Base-by-base conservation (phyloP, 2,797 vertebrate species). In the Melanotaenia nigrans region DNA sequence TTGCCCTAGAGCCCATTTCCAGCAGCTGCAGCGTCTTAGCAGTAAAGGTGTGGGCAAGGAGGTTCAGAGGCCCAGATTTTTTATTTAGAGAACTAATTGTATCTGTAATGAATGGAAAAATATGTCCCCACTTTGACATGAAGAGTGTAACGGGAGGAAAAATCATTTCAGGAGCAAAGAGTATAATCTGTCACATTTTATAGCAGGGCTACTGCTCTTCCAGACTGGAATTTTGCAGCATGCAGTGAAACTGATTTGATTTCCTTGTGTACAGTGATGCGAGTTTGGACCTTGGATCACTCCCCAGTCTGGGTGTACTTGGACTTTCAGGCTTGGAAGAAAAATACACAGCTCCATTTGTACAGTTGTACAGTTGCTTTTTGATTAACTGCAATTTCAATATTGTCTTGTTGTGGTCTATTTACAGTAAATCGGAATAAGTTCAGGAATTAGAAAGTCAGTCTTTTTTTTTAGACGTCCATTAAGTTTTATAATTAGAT, bases 111-210 rank as follows among this genome's bases (percentile, higher is more conserved):
- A 88, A 81, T 85, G 88, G 87, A 90, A 92, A 92, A 90, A 86
- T 77, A 58, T 78, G 80, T 87, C 85, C 82, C 74, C 0, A 14
- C 63, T 77, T 79, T 85, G 77, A 90, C 79, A 81, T 63, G 56
- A 85, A 71, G 65, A 81, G 62, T 56, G 73, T 54, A 83, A 75
- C 3, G 53, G 78, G 68, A 87, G 88, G 86, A 89, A 91, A 91
- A 91, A 76, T 79, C 73, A 85, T 89, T 88, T 84, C 74, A 77
- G 85, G 77, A 85, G 85, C 86, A 79, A 73, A 69, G 69, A 89
- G 75, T 82, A 79, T 84, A 85, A 92, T 86, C 78, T 75, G 81
- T 91, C 86, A 85, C 88, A 88, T 91, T 92, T 92, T 91, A 92
- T 87, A 82, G 84, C 68, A 30, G 72, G 61, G 86, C 85, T 87